Percentiles rank a stretch among this genome's conserved stretches.
Conservation (phyloP, 2,888 invertebrate species). For the Auanema freiburgensis region DNA sequence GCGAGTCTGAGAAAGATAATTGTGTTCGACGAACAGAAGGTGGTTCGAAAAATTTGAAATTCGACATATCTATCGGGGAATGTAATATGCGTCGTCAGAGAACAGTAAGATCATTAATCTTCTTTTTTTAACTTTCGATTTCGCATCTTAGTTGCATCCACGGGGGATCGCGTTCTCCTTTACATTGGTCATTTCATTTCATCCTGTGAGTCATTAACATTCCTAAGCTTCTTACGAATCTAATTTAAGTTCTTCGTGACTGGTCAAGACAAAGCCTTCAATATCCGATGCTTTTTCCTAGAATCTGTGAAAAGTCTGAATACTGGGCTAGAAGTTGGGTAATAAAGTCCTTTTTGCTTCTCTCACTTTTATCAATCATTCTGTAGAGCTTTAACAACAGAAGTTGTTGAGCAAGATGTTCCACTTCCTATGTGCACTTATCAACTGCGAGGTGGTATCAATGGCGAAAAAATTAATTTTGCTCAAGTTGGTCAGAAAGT, state of each 20-base stretch:
- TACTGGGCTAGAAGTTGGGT: slow-evolving; percentile 60
- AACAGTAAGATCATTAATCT: slow-evolving; percentile 29
- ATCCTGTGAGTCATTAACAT: slow-evolving; percentile 37
- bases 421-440: slow-evolving; percentile 61
- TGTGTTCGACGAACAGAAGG: slow-evolving; percentile 43
- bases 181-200: slow-evolving; percentile 62
- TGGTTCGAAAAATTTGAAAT: slow-evolving; percentile 28
- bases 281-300: slow-evolving; percentile 63
- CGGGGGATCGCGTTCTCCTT: slow-evolving; percentile 63
- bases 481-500: slow-evolving; percentile 53
- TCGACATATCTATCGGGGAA: slow-evolving; percentile 61
- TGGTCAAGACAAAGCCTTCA: slow-evolving; percentile 61
- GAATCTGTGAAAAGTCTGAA: slow-evolving; percentile 62
- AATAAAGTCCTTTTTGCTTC: not conserved
- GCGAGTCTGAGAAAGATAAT: slow-evolving; percentile 57
- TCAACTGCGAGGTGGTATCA: slow-evolving; percentile 48
- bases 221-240: not conserved
- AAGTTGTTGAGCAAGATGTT: slow-evolving; percentile 58
- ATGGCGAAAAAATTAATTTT: slow-evolving; percentile 43
- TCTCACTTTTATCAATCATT: not conserved
- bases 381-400: slow-evolving; percentile 55
- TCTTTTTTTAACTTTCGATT: slow-evolving; percentile 2
- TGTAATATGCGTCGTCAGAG: slow-evolving; percentile 64
- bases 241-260: slow-evolving; percentile 55
- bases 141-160: slow-evolving; percentile 40